phyloP scores from a whole-genome alignment of 2,888 invertebrate species.

The Ophion costatus region DNA sequence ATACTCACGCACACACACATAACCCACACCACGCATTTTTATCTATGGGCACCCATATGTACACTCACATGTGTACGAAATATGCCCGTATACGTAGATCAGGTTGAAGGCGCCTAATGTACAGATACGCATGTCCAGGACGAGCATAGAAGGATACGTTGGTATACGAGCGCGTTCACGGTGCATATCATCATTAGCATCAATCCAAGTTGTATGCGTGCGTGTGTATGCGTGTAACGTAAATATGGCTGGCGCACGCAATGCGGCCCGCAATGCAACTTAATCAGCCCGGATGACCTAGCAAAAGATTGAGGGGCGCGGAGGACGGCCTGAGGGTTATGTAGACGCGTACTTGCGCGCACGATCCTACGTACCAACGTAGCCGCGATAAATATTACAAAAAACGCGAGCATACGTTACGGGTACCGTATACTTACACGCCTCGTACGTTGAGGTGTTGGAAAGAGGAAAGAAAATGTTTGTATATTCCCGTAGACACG shows the following conservation, averaged over 20 bases:
- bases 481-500: no score
- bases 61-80: no score
- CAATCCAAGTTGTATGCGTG: slow-evolving; percentile 44
- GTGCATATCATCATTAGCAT: slow-evolving; percentile 67
- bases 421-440: slow-evolving; percentile 8
- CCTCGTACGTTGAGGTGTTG: slow-evolving; percentile 4
- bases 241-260: slow-evolving; percentile 63
- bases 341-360: not conserved
- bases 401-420: not conserved
- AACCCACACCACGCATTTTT: no score
- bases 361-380: not conserved
- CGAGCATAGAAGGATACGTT: slow-evolving; percentile 13
- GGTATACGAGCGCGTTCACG: slow-evolving; percentile 42
- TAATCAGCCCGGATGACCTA: slow-evolving; percentile 65
- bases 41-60: no score
- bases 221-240: slow-evolving; percentile 35
- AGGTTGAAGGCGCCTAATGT: not conserved
- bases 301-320: slow-evolving; percentile 55
- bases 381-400: slow-evolving; percentile 4
- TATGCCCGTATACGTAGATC: no score
- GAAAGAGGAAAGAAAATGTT: not conserved
- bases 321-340: slow-evolving; percentile 14
- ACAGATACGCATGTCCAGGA: slow-evolving; percentile 2
- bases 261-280: slow-evolving; percentile 59
- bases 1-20: no score